Conservation (phyloP, 2,888 invertebrate genomes). For the Drosophila prostipennis region DNA sequence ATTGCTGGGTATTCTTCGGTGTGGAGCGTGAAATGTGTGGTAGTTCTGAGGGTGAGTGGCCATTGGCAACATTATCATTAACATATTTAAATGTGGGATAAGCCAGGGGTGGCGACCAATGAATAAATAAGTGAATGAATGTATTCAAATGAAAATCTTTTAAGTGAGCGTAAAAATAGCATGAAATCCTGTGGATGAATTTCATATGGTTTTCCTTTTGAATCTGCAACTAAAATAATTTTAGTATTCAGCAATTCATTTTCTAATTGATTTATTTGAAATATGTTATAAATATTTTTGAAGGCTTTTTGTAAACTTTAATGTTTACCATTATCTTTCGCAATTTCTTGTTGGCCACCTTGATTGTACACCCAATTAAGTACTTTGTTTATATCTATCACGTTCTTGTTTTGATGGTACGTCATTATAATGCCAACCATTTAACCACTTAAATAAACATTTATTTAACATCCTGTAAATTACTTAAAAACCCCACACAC, state of each 20-base stretch:
- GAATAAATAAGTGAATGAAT: constrained; percentile 29
- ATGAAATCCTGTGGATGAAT: constrained; percentile 5
- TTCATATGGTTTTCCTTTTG: neutral
- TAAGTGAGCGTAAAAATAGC: constrained; percentile 21
- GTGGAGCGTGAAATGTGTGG: constrained; percentile 34
- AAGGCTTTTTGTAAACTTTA: no score
- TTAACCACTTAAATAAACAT: constrained; percentile 21
- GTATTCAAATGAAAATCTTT: constrained; percentile 30
- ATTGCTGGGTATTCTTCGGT: constrained; percentile 4
- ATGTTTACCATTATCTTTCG: no score
- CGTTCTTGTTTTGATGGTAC: neutral
- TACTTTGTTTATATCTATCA: neutral
- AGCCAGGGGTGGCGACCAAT: constrained; percentile 37
- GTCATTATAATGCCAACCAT: neutral
- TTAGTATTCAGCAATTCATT: neutral
- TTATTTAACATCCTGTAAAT: constrained; percentile 20
- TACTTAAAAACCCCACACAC: constrained; percentile 21
- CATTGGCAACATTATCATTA: constrained; percentile 77
- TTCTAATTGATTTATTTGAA: neutral
- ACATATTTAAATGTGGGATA: constrained; percentile 66
- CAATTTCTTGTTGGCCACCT: no score
- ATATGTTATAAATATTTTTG: neutral
- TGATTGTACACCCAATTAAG: neutral
- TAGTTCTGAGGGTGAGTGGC: constrained; percentile 32
- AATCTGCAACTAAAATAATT: neutral